Base-by-base conservation (phyloP, 2,797 vertebrate genomes). In the Chiroxiphia lanceolata region DNA sequence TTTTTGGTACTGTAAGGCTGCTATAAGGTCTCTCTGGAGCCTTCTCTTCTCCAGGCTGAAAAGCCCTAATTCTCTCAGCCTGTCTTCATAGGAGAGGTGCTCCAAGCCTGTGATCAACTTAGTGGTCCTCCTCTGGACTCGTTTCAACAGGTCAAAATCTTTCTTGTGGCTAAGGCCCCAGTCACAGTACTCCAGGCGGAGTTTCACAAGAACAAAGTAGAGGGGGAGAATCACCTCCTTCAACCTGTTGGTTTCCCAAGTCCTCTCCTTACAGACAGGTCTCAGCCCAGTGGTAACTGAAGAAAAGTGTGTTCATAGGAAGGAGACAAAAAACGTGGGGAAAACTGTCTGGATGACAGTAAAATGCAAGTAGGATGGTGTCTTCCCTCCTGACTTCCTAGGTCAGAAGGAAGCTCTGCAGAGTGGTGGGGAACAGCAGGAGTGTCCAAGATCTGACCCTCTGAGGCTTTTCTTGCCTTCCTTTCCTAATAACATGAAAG, bases 181-280 rank as follows among this genome's bases (percentile, higher is more conserved):
- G 15, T 44, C 3, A 14, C 63, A 7, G 15, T 63, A 12, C 27
- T 38, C 15, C 64, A 64, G 50, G 9, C 12, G 11, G 36, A 42
- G 11, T 50, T n/a, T 64, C 71, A 83, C 27, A 38, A 50, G 27
- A 27, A n/a, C 57, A 77, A 36, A 42, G 16, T 0, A 42, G 42
- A 56, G 11, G 6, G 16, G 9, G 4, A 77, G 36, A 56, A 57
- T 38, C 18, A 19, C 19, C 27, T 70, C 27, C 14, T 57, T 70
- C 0, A 0, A 15, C 7, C 16, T n/a, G 5, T 4, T 57, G 19
- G 16, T 11, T 83, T 77, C 59, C 40, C 54, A 33, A 4, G 18
- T 23, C 47, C 34, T 87, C 29, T 79, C 33, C 31, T 69, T n/a
- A 22, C 13, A 47, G 27, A 54, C 31, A 54, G 17, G 26, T 72